Base-by-base conservation (phyloP, 2,797 vertebrate species). In the Sardinella longiceps region DNA sequence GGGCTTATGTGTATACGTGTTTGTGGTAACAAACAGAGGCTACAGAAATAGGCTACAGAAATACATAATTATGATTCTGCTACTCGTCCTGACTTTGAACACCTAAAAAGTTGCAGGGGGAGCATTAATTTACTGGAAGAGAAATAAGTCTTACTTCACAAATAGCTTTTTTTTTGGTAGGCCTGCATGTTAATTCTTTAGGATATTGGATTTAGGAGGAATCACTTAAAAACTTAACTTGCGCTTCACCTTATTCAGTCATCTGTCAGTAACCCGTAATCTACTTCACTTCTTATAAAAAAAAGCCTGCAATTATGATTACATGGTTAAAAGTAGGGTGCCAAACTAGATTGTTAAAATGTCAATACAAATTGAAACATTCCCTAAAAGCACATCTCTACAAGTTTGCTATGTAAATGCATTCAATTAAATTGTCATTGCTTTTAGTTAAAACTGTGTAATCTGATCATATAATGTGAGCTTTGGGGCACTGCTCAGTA, bases 181-280 rank as follows among this genome's bases (percentile, higher is more conserved):
- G 70, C 37, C 37, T 51, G 80, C 51, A 77, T 83, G 84, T 84
- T 82, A 83, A 87, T 81, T 86, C 56, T 87, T 74, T 43, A 51
- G 46, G 70, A 15, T 77, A 39, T 39, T 85, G 70, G 80, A 87
- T 70, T 37, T 43, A 63, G 80, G 81, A 85, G 84, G 46, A 66
- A 83, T 33, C 77, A 81, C 39, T 58, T 66, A 63, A 63, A 28
- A 43, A 53, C 84, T 84, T 66, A 84, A 85, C 15, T 83, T 83
- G 86, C 66, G 87, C 60, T 56, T 81, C 83, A 82, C 23, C 39
- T 56, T 53, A 23, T 84, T 20, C 11, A 80, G 51, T 86, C 82
- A 5, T 33, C 43, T 39, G 39, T n/a, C 18, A n/a, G 43, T 43
- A 80, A 28, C 37, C 12, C 20, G 15, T 82, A 51, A 82, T 3